phyloP scores from a whole-genome alignment of 2,113 vertebrate genomes.

The Plecturocebus donacophilus region DNA sequence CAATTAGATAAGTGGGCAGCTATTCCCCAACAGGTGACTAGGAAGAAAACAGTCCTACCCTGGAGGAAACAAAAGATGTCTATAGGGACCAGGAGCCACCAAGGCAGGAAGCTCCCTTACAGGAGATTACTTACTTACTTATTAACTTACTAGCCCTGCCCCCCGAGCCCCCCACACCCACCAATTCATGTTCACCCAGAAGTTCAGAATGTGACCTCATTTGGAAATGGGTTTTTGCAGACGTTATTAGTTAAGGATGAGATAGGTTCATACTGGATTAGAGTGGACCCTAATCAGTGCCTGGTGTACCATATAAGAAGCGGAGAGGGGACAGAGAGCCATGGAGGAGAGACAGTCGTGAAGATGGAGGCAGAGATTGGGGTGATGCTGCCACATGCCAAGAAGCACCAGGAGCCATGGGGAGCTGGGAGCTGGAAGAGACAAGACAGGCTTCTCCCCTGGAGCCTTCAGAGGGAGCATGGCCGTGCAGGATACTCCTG shows the following conservation, averaged over 20 bases:
- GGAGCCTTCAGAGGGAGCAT: background rate
- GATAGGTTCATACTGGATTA: background rate
- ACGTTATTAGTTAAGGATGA: background rate
- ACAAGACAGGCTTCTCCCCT: background rate
- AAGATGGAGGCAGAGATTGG: background rate
- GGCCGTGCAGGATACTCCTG: no score
- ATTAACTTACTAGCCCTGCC: no score
- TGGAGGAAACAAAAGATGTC: background rate
- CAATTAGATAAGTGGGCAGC: conserved; percentile 38
- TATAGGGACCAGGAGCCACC: background rate
- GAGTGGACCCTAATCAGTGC: background rate
- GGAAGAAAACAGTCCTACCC: background rate
- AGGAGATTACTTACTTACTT: no score
- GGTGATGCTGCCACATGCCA: background rate
- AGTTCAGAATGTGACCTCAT: background rate
- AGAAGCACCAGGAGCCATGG: background rate
- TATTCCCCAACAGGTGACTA: conserved; percentile 15
- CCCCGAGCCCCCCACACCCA: background rate
- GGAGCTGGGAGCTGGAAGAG: background rate
- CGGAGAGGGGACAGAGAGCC: background rate
- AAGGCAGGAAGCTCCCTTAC: background rate
- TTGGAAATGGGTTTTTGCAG: background rate
- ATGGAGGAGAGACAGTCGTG: fast-evolving
- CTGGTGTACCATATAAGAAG: background rate
- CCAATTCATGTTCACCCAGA: background rate